Percentiles rank a stretch among this genome's conserved stretches.
phyloP scores from a whole-genome alignment of 1,140 invertebrate genomes.

The Micrasema minimum region DNA sequence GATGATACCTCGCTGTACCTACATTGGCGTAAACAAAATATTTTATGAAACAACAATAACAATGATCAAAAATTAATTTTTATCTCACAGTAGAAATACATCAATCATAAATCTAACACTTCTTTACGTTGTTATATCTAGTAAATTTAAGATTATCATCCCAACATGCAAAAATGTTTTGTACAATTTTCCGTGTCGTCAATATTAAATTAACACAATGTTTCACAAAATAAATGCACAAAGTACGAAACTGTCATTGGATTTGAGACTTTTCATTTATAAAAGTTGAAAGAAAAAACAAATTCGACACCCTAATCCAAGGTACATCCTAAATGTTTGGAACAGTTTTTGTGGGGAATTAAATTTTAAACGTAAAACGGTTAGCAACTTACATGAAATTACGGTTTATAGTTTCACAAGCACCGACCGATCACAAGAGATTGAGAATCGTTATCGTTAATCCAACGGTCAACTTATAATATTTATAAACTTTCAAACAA shows the following conservation, averaged over 20 bases:
- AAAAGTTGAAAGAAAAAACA: conserved; percentile 5
- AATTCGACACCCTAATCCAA: background rate
- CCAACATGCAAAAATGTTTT: too few relatives aligned
- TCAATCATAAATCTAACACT: too few relatives aligned
- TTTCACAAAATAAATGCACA: background rate
- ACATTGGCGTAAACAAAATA: too few relatives aligned
- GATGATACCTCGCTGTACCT: too few relatives aligned
- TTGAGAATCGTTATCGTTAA: conserved; percentile 2
- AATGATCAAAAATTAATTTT: too few relatives aligned
- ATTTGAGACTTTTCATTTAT: too few relatives aligned
- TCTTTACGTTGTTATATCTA: too few relatives aligned
- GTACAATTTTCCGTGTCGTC: too few relatives aligned
- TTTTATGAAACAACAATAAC: too few relatives aligned
- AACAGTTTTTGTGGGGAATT: conserved; percentile 10
- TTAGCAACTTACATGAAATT: background rate
- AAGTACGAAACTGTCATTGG: background rate
- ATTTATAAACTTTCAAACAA: conserved; percentile 35
- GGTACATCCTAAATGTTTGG: conserved; percentile 13
- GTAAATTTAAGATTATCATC: too few relatives aligned
- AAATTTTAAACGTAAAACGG: conserved; percentile 7
- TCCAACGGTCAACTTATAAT: conserved; percentile 3
- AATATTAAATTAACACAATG: background rate
- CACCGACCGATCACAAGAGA: conserved; percentile 21
- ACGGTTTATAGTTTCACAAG: background rate
- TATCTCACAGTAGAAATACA: too few relatives aligned